These are phyloP conservation scores for Sporophila hypoxantha DNA, from an alignment of 2,113 vertebrate genomes.

Conservation along the genomic window DNA sequence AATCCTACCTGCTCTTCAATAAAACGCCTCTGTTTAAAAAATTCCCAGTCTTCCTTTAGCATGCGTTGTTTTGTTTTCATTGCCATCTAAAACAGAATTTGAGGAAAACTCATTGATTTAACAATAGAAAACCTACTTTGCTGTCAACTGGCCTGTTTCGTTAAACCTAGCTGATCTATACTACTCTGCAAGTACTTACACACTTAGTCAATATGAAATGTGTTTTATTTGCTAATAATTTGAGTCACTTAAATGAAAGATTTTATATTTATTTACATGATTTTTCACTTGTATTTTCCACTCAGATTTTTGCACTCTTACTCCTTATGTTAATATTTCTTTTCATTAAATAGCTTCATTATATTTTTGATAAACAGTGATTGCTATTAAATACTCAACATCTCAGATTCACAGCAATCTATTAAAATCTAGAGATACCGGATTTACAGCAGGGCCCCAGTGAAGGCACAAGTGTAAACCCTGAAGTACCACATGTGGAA, in stretches of 20 bases:
- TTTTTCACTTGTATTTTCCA: background rate
- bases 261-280: background rate
- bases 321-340: background rate
- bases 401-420: background rate
- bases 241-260: background rate
- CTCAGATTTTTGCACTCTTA: background rate
- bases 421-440: background rate
- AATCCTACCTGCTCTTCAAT: constrained; percentile 89
- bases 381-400: background rate
- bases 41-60: constrained; percentile 94
- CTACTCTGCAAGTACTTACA: background rate
- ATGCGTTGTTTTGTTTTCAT: constrained; percentile 88
- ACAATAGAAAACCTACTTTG: background rate
- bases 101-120: constrained; percentile 13
- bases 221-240: background rate
- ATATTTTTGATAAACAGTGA: background rate
- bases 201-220: background rate
- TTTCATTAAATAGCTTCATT: background rate
- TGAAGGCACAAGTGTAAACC: background rate
- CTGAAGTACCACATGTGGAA: background rate
- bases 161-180: background rate
- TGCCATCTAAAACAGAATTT: constrained; percentile 76
- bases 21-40: constrained; percentile 90
- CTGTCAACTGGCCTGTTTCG: background rate
- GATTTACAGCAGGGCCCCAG: background rate